Conservation (phyloP, 2,113 vertebrate genomes). For the Ascaphus truei region DNA sequence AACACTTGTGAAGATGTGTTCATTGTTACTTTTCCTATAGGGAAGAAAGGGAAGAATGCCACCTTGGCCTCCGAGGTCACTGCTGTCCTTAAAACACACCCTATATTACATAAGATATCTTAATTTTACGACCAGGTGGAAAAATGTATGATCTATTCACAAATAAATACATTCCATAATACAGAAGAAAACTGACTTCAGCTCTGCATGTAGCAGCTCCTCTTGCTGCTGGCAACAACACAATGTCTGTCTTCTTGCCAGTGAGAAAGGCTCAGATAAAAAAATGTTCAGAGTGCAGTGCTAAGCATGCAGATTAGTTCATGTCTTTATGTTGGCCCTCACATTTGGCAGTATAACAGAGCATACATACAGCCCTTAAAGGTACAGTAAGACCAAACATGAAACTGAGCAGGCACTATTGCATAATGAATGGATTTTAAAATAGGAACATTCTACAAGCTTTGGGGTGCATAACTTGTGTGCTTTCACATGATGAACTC, state of each 20-base stretch:
- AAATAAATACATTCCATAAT: no score
- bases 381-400: no score
- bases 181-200: no score
- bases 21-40: no score
- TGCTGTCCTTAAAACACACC: no score
- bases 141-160: no score
- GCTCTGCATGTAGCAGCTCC: not conserved
- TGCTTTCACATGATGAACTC: not conserved
- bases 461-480: no score
- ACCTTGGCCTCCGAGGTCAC: no score
- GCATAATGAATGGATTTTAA: not conserved
- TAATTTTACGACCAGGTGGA: no score
- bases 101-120: no score
- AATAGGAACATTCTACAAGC: not conserved
- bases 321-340: slow-evolving; percentile 17
- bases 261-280: slow-evolving; percentile 20
- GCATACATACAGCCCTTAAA: not conserved
- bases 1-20: no score
- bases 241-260: slow-evolving; percentile 20
- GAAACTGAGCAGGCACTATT: not conserved
- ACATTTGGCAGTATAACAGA: slow-evolving; percentile 20
- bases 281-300: not conserved
- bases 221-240: slow-evolving; percentile 9
- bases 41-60: no score
- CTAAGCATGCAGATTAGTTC: slow-evolving; percentile 27